These are phyloP conservation scores for Catharus fuscescens DNA, from an alignment of 2,113 vertebrate species.

Conservation along the genomic window DNA sequence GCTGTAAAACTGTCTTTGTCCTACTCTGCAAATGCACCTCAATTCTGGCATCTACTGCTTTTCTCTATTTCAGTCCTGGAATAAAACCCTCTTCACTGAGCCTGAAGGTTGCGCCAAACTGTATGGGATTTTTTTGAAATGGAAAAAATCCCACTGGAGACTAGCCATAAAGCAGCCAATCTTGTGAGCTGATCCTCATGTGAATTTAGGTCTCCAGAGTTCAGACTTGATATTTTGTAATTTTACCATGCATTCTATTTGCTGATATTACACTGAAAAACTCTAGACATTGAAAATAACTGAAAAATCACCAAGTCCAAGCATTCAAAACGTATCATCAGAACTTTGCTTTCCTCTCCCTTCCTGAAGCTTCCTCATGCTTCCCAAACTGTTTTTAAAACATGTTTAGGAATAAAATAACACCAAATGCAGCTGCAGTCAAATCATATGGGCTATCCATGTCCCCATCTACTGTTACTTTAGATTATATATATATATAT, in stretches of 20 bases:
- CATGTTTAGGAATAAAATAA: background rate
- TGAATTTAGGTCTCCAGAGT: slow-evolving; percentile 17
- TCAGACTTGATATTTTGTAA: background rate
- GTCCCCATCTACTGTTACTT: background rate
- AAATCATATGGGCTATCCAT: background rate
- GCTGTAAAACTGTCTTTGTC: slow-evolving; percentile 17
- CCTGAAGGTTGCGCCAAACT: slow-evolving; percentile 38
- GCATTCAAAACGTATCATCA: background rate
- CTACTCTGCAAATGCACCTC: slow-evolving; percentile 8
- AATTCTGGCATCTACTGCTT: slow-evolving; percentile 20
- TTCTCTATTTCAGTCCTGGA: slow-evolving; percentile 37
- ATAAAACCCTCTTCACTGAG: slow-evolving; percentile 22
- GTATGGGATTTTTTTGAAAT: slow-evolving; percentile 30
- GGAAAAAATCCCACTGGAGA: slow-evolving; percentile 26
- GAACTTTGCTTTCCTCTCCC: background rate
- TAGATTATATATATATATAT: background rate
- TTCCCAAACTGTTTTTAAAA: background rate
- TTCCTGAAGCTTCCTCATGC: background rate
- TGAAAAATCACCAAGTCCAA: background rate
- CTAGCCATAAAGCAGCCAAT: background rate
- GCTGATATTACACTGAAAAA: background rate
- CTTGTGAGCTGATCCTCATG: slow-evolving; percentile 18
- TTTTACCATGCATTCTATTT: background rate
- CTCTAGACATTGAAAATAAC: background rate
- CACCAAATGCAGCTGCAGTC: background rate